Base-by-base conservation (phyloP, 2,797 vertebrate genomes). In the Xerus rutilus region DNA sequence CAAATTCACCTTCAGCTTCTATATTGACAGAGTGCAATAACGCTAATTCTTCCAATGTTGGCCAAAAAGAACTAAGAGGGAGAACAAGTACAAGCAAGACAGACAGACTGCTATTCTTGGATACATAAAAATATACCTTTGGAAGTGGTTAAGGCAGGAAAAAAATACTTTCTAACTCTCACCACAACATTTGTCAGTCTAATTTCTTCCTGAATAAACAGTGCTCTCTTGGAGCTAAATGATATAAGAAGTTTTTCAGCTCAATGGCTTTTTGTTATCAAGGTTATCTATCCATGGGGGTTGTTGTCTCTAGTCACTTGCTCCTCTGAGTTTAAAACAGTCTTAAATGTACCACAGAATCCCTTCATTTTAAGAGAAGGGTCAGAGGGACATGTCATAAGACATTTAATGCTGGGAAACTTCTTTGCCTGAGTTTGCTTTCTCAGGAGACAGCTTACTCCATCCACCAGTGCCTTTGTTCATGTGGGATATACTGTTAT, bases 401-500 rank as follows among this genome's bases (percentile, higher is more conserved):
- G 91, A 67, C 77, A 23, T 59, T 57, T 45, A 73, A 96, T 86
- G 93, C 96, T 97, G 97, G 97, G 97, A 97, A 97, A 96, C 62
- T 78, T 97, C 96, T 94, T 84, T 52, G 87, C 32, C 87, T 30
- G 49, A 70, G 35, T 92, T 32, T 87, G 96, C 91, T 96, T 97
- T 95, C 97, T 97, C 94, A 96, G 96, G 97, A 97, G 96, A 97
- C 97, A 96, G 94, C 95, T 96, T 97, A 89, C 96, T 87, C 85
- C 76, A 90, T 87, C 87, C 76, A 88, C 86, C 86, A 93, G 49
- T 43, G 86, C 70, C 77, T 96, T 90, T 97, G 90, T 96, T 94
- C 97, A 97, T 96, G 97, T 97, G 97, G 97, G 97, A 97, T 96
- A 85, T 79, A 95, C 95, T 96, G 97, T 95, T 96, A 97, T 94